A percentile compares a stretch with the other conserved stretches of the same genome.
phyloP scores from a whole-genome alignment of 2,797 vertebrate genomes.

The Chloroceryle inda region DNA sequence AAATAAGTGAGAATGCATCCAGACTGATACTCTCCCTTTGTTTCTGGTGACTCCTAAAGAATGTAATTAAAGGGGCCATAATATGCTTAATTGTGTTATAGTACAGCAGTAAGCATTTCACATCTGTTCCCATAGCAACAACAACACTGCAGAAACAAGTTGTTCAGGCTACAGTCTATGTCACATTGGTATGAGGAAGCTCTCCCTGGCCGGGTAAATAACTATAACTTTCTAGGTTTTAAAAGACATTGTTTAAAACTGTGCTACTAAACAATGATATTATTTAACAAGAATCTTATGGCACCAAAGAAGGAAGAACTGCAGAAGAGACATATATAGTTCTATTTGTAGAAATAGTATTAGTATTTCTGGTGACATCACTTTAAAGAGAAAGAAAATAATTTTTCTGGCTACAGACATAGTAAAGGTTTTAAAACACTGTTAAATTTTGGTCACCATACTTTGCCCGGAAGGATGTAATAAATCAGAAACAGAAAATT shows the following conservation, averaged over 20 bases:
- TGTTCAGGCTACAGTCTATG: constrained; percentile 19
- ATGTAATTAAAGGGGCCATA: constrained; percentile 34
- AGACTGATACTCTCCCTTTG: neutral
- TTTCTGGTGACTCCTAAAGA: constrained; percentile 22
- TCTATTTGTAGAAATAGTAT: neutral
- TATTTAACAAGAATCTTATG: constrained; percentile 1
- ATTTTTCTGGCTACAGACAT: neutral
- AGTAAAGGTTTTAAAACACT: neutral
- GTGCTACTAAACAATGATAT: constrained; percentile 24
- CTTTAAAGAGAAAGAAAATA: neutral
- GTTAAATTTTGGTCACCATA: neutral
- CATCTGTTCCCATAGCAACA: constrained; percentile 70
- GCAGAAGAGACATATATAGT: neutral
- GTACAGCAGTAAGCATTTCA: constrained; percentile 16
- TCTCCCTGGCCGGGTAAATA: constrained; percentile 25
- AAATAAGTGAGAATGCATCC: neutral
- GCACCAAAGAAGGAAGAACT: constrained; percentile 2
- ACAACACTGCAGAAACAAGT: constrained; percentile 35
- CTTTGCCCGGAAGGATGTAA: neutral
- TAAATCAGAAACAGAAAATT: neutral
- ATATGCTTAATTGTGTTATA: neutral
- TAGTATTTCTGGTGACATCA: neutral
- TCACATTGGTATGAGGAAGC: constrained; percentile 35
- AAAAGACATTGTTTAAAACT: constrained; percentile 49
- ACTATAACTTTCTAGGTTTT: constrained; percentile 42